Evolutionary conservation across 2,113 vertebrate genomes (phyloP).

Genomic region (Neolamprologus caudopunctatus): DNA sequence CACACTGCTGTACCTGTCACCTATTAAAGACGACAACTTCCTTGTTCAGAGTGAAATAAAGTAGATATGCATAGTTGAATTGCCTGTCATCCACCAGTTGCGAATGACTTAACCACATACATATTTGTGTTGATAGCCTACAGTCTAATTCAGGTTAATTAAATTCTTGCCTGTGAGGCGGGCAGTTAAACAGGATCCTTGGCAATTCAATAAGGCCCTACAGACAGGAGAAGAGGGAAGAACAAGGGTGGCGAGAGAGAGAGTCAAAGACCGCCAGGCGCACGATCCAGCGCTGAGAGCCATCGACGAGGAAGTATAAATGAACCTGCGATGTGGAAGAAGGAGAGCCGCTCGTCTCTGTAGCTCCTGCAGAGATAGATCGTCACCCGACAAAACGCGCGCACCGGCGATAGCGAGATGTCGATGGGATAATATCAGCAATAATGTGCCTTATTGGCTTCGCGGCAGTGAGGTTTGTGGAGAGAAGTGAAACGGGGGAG

Average conservation of each 20-base stretch:
- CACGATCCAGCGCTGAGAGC: background rate
- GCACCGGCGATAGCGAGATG: background rate
- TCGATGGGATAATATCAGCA: background rate
- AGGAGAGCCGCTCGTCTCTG: background rate
- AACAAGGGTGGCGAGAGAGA: background rate
- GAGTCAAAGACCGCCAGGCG: background rate
- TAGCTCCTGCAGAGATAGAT: background rate
- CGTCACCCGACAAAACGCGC: background rate
- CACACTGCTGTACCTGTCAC: background rate
- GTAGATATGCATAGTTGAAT: background rate
- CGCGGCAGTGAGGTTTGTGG: conserved; percentile 6
- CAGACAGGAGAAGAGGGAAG: background rate
- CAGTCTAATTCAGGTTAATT: conserved; percentile 36
- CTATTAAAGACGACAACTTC: conserved; percentile 1
- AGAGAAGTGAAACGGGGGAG: background rate
- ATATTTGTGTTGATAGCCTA: background rate
- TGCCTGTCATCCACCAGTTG: background rate
- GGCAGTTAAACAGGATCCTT: background rate
- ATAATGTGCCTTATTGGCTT: conserved; percentile 49
- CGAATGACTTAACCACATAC: background rate
- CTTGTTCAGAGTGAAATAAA: background rate
- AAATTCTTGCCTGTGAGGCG: conserved; percentile 34
- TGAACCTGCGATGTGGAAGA: background rate
- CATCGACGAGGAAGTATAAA: conserved; percentile 49
- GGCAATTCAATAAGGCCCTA: background rate